Percentiles rank a stretch among this genome's conserved stretches.
Conservation (phyloP, 2,888 invertebrate species). For the Dorcus parallelipipedus region DNA sequence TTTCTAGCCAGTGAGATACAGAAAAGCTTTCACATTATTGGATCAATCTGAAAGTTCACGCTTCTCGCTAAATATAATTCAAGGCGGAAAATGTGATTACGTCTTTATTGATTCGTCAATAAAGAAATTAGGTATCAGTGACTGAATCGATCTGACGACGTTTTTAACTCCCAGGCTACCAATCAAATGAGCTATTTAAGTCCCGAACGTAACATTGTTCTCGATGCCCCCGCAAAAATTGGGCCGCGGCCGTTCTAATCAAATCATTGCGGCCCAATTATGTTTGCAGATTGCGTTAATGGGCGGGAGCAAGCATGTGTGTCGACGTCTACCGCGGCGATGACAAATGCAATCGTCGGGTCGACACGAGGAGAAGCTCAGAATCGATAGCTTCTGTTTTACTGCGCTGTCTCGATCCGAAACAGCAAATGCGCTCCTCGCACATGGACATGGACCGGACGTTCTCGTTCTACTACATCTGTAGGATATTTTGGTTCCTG, state of each 20-base stretch:
- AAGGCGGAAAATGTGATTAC: no score
- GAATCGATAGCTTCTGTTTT: constrained; percentile 29
- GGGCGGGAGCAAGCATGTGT: background rate
- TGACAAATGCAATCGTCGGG: constrained; percentile 30
- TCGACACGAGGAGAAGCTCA: constrained; percentile 15
- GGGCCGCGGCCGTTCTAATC: background rate
- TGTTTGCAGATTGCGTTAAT: background rate
- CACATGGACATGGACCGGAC: background rate
- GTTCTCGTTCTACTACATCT: constrained; percentile 9
- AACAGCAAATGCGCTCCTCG: constrained; percentile 13
- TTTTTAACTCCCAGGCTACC: no score
- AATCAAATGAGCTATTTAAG: background rate
- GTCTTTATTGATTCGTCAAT: no score
- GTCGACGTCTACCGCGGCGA: constrained; percentile 21
- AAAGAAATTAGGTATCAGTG: no score
- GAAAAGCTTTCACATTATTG: no score
- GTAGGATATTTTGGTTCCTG: constrained; percentile 13
- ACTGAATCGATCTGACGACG: no score
- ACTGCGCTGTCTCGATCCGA: constrained; percentile 26
- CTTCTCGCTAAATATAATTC: no score
- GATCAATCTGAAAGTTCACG: no score
- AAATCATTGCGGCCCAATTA: background rate
- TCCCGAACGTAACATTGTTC: background rate
- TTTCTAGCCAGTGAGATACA: no score
- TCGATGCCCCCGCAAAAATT: background rate